Conservation (phyloP, 2,797 vertebrate species). For the Ctenopoma multispine region DNA sequence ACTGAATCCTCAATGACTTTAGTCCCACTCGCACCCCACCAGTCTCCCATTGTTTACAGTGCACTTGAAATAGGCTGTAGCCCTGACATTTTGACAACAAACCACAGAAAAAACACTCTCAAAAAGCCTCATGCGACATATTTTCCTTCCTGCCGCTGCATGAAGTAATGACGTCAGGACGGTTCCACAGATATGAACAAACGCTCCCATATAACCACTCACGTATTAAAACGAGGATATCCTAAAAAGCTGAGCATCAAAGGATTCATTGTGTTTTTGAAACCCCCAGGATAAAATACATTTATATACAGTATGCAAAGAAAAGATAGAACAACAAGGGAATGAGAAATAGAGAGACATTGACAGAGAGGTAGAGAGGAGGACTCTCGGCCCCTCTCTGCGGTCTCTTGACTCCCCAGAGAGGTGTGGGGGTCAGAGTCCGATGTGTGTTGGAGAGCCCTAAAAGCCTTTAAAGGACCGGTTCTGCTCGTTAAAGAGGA, state of each 20-base stretch:
- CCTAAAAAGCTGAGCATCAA: neutral
- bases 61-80: neutral
- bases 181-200: slow-evolving; percentile 17
- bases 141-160: neutral
- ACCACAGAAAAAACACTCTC: neutral
- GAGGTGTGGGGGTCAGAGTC: slow-evolving; percentile 32
- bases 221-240: neutral
- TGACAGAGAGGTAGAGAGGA: neutral
- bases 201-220: neutral
- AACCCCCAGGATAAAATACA: neutral
- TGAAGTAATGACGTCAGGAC: neutral
- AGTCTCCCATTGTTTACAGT: neutral
- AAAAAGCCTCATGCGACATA: neutral
- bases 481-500: slow-evolving; percentile 35
- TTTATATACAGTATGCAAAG: too few species aligned
- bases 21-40: too few species aligned
- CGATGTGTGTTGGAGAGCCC: slow-evolving; percentile 34
- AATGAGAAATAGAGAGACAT: neutral
- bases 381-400: neutral
- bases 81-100: neutral
- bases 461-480: slow-evolving; percentile 29
- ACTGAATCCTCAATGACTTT: too few species aligned
- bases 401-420: slow-evolving; percentile 26
- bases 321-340: neutral
- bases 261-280: neutral